phyloP scores from a whole-genome alignment of 53 echinoderm and acorn worm species.

The Patiria pectinifera region DNA sequence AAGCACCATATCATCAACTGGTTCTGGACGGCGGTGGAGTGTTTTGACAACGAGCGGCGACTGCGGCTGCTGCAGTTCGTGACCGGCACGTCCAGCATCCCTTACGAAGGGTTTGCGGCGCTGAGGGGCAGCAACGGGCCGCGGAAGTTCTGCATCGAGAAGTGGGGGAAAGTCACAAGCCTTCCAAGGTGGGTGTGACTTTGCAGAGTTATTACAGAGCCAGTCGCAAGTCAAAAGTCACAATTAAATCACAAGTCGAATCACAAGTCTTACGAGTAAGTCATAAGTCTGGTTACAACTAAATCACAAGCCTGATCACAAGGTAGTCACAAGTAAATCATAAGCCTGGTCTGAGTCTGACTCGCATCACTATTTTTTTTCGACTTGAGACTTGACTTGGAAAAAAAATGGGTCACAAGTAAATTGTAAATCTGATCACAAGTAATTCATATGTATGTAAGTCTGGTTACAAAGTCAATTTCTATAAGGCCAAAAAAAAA shows the following conservation, averaged over 20 bases:
- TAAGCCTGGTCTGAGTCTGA: no score
- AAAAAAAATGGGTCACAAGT: no score
- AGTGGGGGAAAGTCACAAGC: constrained; percentile 93
- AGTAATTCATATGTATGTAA: no score
- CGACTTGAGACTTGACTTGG: no score
- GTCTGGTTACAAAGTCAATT: background rate
- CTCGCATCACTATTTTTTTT: no score
- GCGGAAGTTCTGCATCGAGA: constrained; percentile 97
- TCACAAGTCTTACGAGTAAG: no score
- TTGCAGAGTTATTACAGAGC: background rate
- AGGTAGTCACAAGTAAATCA: no score
- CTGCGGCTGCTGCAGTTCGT: constrained; percentile 96
- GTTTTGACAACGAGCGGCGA: constrained; percentile 94
- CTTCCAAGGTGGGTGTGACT: constrained; percentile 80
- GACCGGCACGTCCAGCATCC: constrained; percentile 98
- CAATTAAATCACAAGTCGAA: no score
- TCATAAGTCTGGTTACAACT: no score
- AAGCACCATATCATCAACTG: constrained; percentile 93
- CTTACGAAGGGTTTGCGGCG: constrained; percentile 97
- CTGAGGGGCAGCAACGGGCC: constrained; percentile 98
- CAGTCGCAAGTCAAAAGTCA: background rate
- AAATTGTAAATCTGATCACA: no score
- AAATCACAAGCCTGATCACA: no score
- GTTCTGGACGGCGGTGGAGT: constrained; percentile 98
- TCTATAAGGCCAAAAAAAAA: no score